These are phyloP conservation scores for Zeuzera pyrina DNA, from an alignment of 2,888 invertebrate genomes.

Conservation along the genomic window DNA sequence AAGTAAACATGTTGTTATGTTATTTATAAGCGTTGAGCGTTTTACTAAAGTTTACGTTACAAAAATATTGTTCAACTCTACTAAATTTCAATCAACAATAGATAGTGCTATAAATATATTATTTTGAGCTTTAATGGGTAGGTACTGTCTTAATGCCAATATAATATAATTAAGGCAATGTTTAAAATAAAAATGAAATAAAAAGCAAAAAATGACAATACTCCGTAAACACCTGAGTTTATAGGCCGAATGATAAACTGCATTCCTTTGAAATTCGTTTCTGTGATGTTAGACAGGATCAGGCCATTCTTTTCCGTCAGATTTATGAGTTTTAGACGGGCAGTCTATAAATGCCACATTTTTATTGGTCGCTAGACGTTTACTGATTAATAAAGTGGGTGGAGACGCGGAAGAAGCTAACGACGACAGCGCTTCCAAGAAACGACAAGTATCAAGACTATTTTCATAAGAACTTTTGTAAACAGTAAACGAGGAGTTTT, in stretches of 20 bases:
- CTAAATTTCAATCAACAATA: no score
- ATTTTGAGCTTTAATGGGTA: no score
- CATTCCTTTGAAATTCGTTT: constrained; percentile 57
- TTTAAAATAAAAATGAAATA: not conserved
- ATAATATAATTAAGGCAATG: not conserved
- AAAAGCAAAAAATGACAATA: constrained; percentile 35
- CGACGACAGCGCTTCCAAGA: constrained; percentile 54
- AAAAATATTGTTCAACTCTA: no score
- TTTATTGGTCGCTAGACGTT: constrained; percentile 65
- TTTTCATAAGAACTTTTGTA: not conserved
- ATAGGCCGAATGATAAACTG: constrained; percentile 57
- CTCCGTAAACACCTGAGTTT: constrained; percentile 61
- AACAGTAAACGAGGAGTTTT: not conserved
- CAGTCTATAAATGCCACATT: constrained; percentile 62
- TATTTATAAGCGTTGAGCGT: no score
- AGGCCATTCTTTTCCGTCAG: constrained; percentile 51
- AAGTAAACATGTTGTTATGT: no score
- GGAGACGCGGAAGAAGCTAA: constrained; percentile 57
- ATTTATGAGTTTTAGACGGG: constrained; percentile 63
- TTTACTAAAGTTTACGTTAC: no score
- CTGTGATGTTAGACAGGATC: constrained; percentile 58
- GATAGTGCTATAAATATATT: no score
- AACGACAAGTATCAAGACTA: constrained; percentile 14
- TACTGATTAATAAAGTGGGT: constrained; percentile 67
- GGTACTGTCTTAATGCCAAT: no score